Evolutionary conservation across 2,888 invertebrate species (phyloP).

Genomic region (Meteorus colon): DNA sequence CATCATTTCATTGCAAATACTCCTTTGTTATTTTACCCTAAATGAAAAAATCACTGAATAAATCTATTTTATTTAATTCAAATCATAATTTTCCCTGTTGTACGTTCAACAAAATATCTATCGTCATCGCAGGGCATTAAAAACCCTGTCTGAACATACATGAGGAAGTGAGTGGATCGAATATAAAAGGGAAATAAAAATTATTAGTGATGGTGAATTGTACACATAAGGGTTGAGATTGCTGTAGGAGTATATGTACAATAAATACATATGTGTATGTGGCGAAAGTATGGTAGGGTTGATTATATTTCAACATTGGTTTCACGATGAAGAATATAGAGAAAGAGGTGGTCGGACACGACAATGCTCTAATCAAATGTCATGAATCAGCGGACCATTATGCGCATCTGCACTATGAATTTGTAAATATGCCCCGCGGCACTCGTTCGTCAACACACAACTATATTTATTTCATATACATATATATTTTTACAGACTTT

Average conservation of each 20-base stretch:
- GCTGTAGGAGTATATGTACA: conserved; percentile 14
- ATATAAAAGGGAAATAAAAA: conserved; percentile 42
- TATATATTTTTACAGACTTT: background rate
- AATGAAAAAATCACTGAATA: no score
- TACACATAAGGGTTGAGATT: conserved; percentile 40
- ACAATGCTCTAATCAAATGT: conserved; percentile 73
- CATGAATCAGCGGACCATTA: conserved; percentile 71
- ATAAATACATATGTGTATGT: background rate
- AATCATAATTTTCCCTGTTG: no score
- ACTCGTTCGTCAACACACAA: conserved; percentile 32
- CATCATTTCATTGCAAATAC: no score
- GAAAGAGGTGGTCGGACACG: conserved; percentile 59
- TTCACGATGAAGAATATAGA: conserved; percentile 51
- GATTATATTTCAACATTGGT: conserved; percentile 40
- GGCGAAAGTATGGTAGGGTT: background rate
- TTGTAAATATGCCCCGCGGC: conserved; percentile 70
- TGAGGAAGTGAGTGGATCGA: conserved; percentile 26
- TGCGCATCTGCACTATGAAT: conserved; percentile 72
- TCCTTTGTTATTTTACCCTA: no score
- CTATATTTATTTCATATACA: conserved; percentile 23
- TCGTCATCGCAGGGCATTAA: background rate
- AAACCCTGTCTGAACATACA: background rate
- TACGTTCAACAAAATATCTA: no score
- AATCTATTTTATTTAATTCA: no score
- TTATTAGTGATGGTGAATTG: conserved; percentile 25